Evolutionary conservation across 1,140 invertebrate species (phyloP).

Genomic region (Saccostrea cuccullata): DNA sequence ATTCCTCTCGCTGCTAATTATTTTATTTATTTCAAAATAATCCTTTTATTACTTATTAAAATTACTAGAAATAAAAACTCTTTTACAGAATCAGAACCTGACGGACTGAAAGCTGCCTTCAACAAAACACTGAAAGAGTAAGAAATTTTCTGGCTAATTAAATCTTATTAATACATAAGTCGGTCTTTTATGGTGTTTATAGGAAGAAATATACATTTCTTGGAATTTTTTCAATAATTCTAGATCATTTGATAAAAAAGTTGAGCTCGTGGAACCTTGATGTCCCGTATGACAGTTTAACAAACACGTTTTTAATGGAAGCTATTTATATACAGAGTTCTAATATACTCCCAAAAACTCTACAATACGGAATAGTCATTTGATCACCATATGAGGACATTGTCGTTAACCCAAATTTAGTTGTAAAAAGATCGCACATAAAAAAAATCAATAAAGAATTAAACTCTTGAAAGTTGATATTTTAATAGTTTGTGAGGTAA

Average conservation of each 20-base stretch:
- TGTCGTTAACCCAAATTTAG: background rate
- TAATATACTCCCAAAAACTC: background rate
- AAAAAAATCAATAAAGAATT: conserved; percentile 29
- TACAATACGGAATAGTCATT: background rate
- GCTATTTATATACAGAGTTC: background rate
- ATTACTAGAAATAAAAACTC: no score
- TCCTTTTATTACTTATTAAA: no score
- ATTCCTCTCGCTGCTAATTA: no score
- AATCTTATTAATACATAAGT: no score
- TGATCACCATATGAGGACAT: background rate
- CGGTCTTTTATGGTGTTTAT: no score
- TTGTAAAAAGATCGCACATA: background rate
- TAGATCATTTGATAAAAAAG: no score
- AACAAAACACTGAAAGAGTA: background rate
- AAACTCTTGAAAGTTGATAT: conserved; percentile 2
- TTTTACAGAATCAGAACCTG: background rate
- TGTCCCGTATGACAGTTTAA: no score
- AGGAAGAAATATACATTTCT: no score
- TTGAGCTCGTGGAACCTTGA: no score
- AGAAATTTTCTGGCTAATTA: background rate
- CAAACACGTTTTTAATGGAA: background rate
- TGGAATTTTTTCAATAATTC: no score
- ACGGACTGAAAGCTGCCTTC: background rate
- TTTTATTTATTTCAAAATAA: no score
- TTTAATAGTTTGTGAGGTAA: background rate